phyloP scores from a whole-genome alignment of 92 coral and sea anemone species.

The Zoanthus solanderi region DNA sequence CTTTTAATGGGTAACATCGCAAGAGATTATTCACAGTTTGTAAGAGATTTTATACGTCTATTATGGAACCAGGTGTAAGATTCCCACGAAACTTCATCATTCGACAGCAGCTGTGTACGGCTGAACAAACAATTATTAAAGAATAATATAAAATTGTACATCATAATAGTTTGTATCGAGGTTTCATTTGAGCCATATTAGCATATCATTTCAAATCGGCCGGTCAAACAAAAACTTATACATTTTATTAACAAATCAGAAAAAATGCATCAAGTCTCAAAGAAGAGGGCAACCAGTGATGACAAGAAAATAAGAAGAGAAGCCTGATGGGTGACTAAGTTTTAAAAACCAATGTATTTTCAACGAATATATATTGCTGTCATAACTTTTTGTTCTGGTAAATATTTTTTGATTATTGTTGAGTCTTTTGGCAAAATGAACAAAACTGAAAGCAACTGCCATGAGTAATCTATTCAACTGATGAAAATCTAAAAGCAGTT shows the following conservation, averaged over 20 bases:
- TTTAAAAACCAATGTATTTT: slow-evolving; percentile 8
- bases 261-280: slow-evolving; percentile 16
- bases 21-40: slow-evolving; percentile 36
- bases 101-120: slow-evolving; percentile 82
- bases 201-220: slow-evolving; percentile 69
- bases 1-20: not conserved
- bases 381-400: not conserved
- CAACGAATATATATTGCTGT: not conserved
- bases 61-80: slow-evolving; percentile 73
- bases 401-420: not conserved
- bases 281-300: not conserved
- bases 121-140: slow-evolving; percentile 88
- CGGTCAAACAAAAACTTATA: not conserved
- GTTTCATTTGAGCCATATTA: slow-evolving; percentile 79
- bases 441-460: not conserved
- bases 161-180: slow-evolving; percentile 73
- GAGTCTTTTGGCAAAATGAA: slow-evolving; percentile 27
- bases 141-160: slow-evolving; percentile 85
- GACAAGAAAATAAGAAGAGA: not conserved
- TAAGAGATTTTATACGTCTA: slow-evolving; percentile 55
- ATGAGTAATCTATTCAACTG: not conserved
- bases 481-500: not conserved
- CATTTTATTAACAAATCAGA: slow-evolving; percentile 9
- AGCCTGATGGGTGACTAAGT: not conserved
- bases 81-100: slow-evolving; percentile 87